Conservation (phyloP, 1,140 invertebrate genomes). For the Popillia japonica region DNA sequence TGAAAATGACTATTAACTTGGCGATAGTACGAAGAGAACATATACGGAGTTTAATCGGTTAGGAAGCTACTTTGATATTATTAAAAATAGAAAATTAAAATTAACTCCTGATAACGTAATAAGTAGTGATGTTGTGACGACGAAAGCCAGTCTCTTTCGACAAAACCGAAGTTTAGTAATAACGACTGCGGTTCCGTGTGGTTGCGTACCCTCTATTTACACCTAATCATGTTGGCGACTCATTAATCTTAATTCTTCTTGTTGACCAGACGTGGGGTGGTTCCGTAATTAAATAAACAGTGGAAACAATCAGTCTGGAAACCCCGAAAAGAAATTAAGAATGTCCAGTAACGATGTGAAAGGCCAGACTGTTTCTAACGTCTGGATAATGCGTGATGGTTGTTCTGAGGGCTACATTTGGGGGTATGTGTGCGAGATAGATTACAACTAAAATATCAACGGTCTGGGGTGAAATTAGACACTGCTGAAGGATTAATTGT, state of each 20-base stretch:
- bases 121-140: neutral
- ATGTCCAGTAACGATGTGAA: conserved; percentile 37
- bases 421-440: neutral
- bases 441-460: conserved; percentile 1
- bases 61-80: no score
- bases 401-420: neutral
- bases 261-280: conserved; percentile 44
- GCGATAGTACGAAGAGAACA: no score
- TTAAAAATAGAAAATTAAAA: neutral
- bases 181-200: neutral
- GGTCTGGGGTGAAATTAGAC: neutral
- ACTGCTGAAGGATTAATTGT: neutral
- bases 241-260: conserved; percentile 47
- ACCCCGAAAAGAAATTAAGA: conserved; percentile 40
- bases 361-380: conserved; percentile 19
- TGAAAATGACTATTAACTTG: no score
- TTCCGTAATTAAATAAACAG: conserved; percentile 47
- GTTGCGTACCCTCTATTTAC: conserved; percentile 37
- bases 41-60: no score
- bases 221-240: conserved; percentile 44
- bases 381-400: neutral
- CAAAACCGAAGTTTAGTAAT: neutral
- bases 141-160: neutral
- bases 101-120: neutral
- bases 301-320: conserved; percentile 46